These are phyloP conservation scores for Hemaris fuciformis DNA, from an alignment of 2,888 invertebrate genomes.

Conservation along the genomic window DNA sequence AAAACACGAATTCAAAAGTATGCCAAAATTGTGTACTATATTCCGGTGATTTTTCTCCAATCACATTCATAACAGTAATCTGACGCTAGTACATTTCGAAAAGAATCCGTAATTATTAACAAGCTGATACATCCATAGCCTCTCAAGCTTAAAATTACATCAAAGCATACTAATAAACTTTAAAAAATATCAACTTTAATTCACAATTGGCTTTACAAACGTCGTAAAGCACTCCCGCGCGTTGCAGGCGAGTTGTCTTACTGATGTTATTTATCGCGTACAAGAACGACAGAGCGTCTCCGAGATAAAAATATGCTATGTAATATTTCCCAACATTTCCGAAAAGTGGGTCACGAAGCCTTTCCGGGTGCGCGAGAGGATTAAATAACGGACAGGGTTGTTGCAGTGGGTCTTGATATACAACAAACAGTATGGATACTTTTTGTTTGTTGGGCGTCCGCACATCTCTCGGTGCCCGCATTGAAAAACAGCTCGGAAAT, in stretches of 20 bases:
- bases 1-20: too few relatives aligned
- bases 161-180: neutral
- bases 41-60: too few relatives aligned
- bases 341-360: constrained; percentile 42
- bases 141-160: neutral
- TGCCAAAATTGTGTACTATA: too few relatives aligned
- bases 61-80: too few relatives aligned
- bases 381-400: constrained; percentile 30
- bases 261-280: neutral
- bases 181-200: neutral
- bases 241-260: neutral
- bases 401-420: constrained; percentile 10
- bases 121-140: too few relatives aligned
- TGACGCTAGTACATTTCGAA: too few relatives aligned
- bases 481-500: too few relatives aligned
- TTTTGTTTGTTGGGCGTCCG: too few relatives aligned
- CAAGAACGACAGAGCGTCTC: neutral
- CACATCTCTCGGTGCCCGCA: too few relatives aligned
- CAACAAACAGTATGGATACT: too few relatives aligned
- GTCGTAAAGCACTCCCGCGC: neutral
- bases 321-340: constrained; percentile 38
- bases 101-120: too few relatives aligned
- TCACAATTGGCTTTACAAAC: neutral
- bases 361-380: constrained; percentile 24
- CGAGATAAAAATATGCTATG: constrained; percentile 5